These are phyloP conservation scores for Fissipunctia ypsillon DNA, from an alignment of 2,888 invertebrate genomes.

Conservation along the genomic window DNA sequence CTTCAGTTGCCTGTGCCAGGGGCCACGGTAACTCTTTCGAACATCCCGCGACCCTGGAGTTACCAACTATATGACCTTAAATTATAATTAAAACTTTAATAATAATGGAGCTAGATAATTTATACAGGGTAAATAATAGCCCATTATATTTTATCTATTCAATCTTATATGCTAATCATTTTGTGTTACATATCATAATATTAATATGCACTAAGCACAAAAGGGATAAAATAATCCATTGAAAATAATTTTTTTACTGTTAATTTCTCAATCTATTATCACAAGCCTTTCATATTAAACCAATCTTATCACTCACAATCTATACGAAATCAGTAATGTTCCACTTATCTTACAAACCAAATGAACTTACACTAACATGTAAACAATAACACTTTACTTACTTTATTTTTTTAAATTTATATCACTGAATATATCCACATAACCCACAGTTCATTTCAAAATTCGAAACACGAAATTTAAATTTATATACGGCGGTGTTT, in stretches of 20 bases:
- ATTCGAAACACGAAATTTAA: slow-evolving; percentile 34
- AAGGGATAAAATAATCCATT: slow-evolving; percentile 1
- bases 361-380: background rate
- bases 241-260: background rate
- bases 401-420: background rate
- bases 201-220: too few species aligned
- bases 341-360: slow-evolving; percentile 23
- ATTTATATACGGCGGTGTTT: slow-evolving; percentile 8
- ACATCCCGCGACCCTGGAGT: too few species aligned
- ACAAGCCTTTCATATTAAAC: slow-evolving; percentile 21
- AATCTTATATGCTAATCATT: slow-evolving; percentile 15
- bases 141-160: slow-evolving; percentile 24
- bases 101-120: background rate
- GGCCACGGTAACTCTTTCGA: too few species aligned
- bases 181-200: background rate
- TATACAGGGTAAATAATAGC: slow-evolving; percentile 3
- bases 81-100: slow-evolving; percentile 6
- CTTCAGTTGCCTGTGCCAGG: too few species aligned
- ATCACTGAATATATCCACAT: slow-evolving; percentile 41
- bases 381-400: slow-evolving; percentile 41
- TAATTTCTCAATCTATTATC: slow-evolving; percentile 26
- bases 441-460: slow-evolving; percentile 42
- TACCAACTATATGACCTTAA: too few species aligned
- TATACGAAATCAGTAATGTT: slow-evolving; percentile 35
- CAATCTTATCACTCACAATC: slow-evolving; percentile 40